phyloP scores from a whole-genome alignment of 2,797 vertebrate genomes.

The Borostomias antarcticus region DNA sequence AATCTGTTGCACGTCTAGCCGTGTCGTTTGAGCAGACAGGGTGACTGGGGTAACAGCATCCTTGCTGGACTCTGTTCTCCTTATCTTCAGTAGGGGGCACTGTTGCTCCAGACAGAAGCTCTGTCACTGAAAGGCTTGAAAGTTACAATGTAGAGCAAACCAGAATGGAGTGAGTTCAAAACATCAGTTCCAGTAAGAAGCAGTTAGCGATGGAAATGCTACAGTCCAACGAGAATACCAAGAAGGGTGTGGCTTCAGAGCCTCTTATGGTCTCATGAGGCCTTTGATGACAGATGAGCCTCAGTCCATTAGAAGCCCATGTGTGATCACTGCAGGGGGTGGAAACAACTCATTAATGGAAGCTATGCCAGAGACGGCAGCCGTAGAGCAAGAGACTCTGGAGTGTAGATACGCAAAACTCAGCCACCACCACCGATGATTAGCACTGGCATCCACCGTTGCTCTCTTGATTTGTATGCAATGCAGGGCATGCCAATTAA shows the following conservation, averaged over 20 bases:
- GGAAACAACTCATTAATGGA: conserved; percentile 44
- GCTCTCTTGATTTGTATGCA: conserved; percentile 44
- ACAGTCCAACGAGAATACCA: conserved; percentile 46
- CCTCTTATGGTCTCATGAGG: conserved; percentile 44
- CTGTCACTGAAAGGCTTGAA: no score
- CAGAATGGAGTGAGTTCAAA: conserved; percentile 52
- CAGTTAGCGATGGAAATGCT: conserved; percentile 60
- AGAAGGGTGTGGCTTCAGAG: conserved; percentile 42
- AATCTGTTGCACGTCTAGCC: no score
- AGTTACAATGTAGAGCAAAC: conserved; percentile 30
- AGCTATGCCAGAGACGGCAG: conserved; percentile 29
- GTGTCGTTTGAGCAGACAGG: no score
- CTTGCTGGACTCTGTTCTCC: neutral
- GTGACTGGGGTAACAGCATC: neutral
- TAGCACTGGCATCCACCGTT: conserved; percentile 16
- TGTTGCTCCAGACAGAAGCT: conserved; percentile 64
- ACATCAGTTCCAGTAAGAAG: conserved; percentile 55
- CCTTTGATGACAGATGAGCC: conserved; percentile 40
- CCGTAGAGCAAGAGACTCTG: conserved; percentile 7
- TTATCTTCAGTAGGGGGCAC: conserved; percentile 70
- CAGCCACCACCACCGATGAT: neutral
- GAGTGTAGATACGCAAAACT: conserved; percentile 2
- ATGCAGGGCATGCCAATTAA: conserved; percentile 33
- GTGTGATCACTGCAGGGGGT: conserved; percentile 48
- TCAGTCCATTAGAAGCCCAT: conserved; percentile 12